These are phyloP conservation scores for Cepaea nemoralis DNA, from an alignment of 1,140 invertebrate genomes.

Conservation along the genomic window DNA sequence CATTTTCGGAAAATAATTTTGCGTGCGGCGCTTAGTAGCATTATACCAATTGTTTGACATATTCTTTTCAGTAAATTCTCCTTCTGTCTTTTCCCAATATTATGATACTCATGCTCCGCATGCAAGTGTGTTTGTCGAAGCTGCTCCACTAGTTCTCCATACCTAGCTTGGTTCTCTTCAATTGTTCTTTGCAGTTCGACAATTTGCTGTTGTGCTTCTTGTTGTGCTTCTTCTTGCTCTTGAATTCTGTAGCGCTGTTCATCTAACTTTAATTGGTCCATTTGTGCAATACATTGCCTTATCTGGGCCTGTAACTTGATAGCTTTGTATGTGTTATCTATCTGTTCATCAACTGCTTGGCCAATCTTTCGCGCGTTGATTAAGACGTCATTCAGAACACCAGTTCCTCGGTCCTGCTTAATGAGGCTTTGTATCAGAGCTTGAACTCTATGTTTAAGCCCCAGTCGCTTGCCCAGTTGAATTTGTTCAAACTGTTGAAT, in stretches of 20 bases:
- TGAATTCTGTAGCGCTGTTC: not conserved
- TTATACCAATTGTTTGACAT: too few relatives aligned
- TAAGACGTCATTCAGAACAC: not conserved
- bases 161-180: too few relatives aligned
- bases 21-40: too few relatives aligned
- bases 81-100: too few relatives aligned
- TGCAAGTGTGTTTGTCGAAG: too few relatives aligned
- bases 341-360: not conserved
- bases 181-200: not conserved
- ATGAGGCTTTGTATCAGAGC: not conserved
- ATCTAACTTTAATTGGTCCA: too few relatives aligned
- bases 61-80: too few relatives aligned
- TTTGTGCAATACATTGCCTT: too few relatives aligned
- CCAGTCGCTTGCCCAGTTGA: not conserved
- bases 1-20: too few relatives aligned
- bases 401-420: not conserved
- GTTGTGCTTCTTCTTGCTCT: not conserved
- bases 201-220: not conserved
- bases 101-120: too few relatives aligned
- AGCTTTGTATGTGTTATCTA: not conserved
- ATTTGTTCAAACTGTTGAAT: not conserved
- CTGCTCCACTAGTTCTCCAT: too few relatives aligned
- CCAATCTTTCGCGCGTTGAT: not conserved
- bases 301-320: too few relatives aligned
- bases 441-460: not conserved